Base-by-base conservation (phyloP, 2,888 invertebrate genomes). In the Phengaris alcon region DNA sequence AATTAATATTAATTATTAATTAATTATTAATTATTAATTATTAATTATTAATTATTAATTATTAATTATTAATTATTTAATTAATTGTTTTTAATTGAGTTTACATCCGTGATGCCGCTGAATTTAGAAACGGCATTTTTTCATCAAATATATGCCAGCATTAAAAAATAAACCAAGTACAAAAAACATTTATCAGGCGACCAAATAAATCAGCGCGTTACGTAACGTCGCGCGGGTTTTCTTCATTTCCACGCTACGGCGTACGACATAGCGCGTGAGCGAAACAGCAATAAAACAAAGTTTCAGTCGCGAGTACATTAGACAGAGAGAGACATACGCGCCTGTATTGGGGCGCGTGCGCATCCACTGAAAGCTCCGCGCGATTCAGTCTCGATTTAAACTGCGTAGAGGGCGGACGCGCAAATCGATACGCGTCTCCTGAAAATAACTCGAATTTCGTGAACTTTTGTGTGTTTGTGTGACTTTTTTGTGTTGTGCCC, bases 201-300 rank as follows among this genome's bases (percentile, higher is more conserved):
- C 84, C 80, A 84, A 87, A 90, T 91, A 91, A 90, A 91, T 92
- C 89, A 91, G 64, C 82, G 79, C 80, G 85, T 90, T 91, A 88
- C 88, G 88, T 86, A 91, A 91, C 81, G 77, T 73, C 83, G 84
- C 82, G 80, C 83, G 84, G 82, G 83, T 88, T 93, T 92, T 89
- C 88, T 84, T 82, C 82, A 88, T 91, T 92, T 92, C 82, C 90
- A 84, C 84, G 82, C 81, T 80, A 77, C 77, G 35, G 64, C 22
- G 59, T 35, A 64, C 35, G 82, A 85, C 89, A 88, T 84, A 83
- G 77, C 73, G 82, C 75, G 69, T 76, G 82, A 88, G 74, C 76
- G 83, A 80, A 84, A 86, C 48, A 75, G 82, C 74, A 78, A 82
- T 82, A 83, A 79, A 82, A 83, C 82, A 82, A 82, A 75, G 68